Base-by-base conservation (phyloP, 1,140 invertebrate species). In the Bombus terrestris region DNA sequence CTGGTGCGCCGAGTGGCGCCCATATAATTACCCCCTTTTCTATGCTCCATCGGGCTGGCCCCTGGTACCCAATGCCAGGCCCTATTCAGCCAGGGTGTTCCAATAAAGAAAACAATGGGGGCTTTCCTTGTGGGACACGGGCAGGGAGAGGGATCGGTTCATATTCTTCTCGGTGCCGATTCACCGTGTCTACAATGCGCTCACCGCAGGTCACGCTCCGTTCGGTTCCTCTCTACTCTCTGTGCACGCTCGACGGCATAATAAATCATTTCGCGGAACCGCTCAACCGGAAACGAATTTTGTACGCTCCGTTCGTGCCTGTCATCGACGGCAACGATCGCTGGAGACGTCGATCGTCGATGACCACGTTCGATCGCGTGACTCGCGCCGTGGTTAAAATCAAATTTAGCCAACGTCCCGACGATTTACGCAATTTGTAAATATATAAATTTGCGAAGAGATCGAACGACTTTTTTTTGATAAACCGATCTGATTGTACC, bases 241-340 rank as follows among this genome's bases (percentile, higher is more conserved):
- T 28, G 88, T 92, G 89, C 90, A 92, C 91, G 93, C 94, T 94
- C 92, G 88, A 90, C 92, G 92, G 92, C 93, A 94, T 94, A 94
- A 95, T 95, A 95, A 95, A 94, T 94, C 93, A 93, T 94, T 94
- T 94, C 92, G 93, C 92, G 92, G 94, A 95, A 95, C 91, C 90
- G 91, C 89, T 94, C 93, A 92, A 92, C 93, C 94, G 94, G 94
- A 95, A 95, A 94, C 93, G 92, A 87, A 94, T 93, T 93, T 94
- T 89, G 91, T 93, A 92, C 92, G 92, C 91, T 90, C 74, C 81
- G 86, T 85, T 89, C 84, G 88, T 91, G 80, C 83, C 81, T 72
- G 79, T 79, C 80, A 86, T 85, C 71, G 76, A 71, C 66, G 79
- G 78, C 79, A 47, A 85, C 74, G 69, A 74, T 72, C 78, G 81